Evolutionary conservation across 2,888 invertebrate genomes (phyloP).

Genomic region (Amphipoea oculea): DNA sequence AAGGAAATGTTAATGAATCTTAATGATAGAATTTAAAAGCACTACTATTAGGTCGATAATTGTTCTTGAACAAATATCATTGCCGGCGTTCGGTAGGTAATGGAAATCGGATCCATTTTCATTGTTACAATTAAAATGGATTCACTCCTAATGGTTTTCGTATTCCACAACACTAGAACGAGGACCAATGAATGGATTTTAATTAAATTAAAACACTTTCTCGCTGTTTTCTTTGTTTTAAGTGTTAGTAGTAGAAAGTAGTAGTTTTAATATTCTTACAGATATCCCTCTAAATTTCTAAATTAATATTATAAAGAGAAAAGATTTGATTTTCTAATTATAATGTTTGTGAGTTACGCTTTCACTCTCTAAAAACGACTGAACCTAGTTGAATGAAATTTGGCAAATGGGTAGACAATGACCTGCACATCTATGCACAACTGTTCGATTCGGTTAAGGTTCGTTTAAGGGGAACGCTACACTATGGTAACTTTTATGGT

Average conservation of each 20-base stretch:
- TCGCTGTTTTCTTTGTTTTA: conserved; percentile 15
- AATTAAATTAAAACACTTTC: conserved; percentile 43
- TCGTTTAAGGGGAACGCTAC: too few species aligned
- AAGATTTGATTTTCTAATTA: too few species aligned
- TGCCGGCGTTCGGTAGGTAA: conserved; percentile 4
- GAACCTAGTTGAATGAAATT: not conserved
- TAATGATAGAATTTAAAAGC: not conserved
- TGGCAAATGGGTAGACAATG: not conserved
- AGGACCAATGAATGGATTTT: conserved; percentile 19
- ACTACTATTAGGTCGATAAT: conserved; percentile 13
- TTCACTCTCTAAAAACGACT: not conserved
- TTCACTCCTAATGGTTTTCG: conserved; percentile 45
- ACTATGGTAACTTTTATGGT: not conserved
- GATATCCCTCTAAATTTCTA: not conserved
- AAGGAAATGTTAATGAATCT: not conserved
- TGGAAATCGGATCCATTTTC: conserved; percentile 38
- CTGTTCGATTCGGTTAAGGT: not conserved
- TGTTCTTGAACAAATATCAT: conserved; percentile 16
- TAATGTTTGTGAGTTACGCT: too few species aligned
- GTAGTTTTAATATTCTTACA: not conserved
- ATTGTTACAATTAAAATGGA: conserved; percentile 42
- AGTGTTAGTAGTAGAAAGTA: not conserved
- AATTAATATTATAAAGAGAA: not conserved
- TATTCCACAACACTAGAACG: conserved; percentile 30
- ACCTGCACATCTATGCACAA: not conserved